phyloP scores from a whole-genome alignment of 2,888 invertebrate genomes.

The Bugula neritina region DNA sequence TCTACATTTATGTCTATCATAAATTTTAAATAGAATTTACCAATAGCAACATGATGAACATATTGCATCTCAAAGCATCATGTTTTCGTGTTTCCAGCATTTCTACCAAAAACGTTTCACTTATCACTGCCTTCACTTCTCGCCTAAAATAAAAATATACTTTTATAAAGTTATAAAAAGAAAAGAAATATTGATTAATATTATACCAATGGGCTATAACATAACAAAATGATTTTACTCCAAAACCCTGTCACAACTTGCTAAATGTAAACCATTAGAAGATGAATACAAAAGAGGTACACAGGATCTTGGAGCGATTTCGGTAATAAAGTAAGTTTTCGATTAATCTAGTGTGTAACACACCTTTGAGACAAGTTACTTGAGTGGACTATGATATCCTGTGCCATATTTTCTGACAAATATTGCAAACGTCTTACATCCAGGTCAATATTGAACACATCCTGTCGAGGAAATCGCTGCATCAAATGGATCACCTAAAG shows the following conservation, averaged over 20 bases:
- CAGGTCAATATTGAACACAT: conserved; percentile 40
- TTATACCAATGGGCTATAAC: too few species aligned
- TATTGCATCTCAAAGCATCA: conserved; percentile 45
- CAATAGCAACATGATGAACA: conserved; percentile 46
- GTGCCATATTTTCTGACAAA: conserved; percentile 19
- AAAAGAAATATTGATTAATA: too few species aligned
- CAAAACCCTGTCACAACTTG: too few species aligned
- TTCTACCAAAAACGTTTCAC: conserved; percentile 40
- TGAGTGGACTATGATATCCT: conserved; percentile 1
- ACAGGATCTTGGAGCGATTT: too few species aligned
- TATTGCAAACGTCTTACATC: background rate
- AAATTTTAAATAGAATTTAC: conserved; percentile 37
- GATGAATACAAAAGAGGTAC: too few species aligned
- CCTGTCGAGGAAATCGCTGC: conserved; percentile 41
- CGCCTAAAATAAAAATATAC: too few species aligned
- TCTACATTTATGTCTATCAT: background rate
- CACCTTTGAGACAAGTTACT: background rate
- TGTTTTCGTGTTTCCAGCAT: conserved; percentile 36
- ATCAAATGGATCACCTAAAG: conserved; percentile 42
- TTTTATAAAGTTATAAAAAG: too few species aligned
- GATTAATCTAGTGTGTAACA: too few species aligned
- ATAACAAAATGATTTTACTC: too few species aligned
- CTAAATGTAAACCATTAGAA: too few species aligned
- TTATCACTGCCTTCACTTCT: conserved; percentile 18
- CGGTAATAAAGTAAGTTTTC: too few species aligned